Percentiles rank a stretch among this genome's conserved stretches.
These are phyloP conservation scores for Apogon talboti DNA, from an alignment of 2,797 vertebrate genomes.

Conservation along the genomic window DNA sequence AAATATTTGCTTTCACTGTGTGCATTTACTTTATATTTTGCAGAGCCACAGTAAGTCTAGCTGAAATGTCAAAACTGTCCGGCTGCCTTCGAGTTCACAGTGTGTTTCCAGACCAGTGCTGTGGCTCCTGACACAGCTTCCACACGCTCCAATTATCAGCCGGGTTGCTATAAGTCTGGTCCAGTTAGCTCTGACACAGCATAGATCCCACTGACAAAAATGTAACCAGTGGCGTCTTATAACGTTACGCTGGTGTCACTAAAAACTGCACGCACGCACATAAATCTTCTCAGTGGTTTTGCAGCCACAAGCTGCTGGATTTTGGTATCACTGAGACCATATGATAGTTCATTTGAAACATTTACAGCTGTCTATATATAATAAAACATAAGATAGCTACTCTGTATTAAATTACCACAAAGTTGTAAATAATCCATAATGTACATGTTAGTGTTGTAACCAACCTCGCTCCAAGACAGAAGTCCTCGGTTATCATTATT, in stretches of 20 bases:
- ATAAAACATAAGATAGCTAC: not conserved
- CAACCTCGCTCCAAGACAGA: too few species aligned
- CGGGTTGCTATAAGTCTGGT: constrained; percentile 37
- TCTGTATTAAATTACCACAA: not conserved
- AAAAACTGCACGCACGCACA: constrained; percentile 43
- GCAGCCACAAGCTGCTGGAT: constrained; percentile 9
- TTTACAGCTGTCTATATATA: constrained; percentile 7
- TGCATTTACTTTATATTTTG: constrained; percentile 35
- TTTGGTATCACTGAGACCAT: constrained; percentile 14
- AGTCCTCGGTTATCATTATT: too few species aligned
- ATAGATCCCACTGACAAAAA: constrained; percentile 53
- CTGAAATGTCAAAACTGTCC: constrained; percentile 41
- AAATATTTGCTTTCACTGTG: constrained; percentile 2
- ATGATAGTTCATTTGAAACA: constrained; percentile 8
- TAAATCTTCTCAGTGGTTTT: constrained; percentile 40
- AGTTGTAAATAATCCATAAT: not conserved
- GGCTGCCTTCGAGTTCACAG: constrained; percentile 28
- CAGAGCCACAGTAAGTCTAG: constrained; percentile 48
- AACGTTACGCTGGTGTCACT: constrained; percentile 55
- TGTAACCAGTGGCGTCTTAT: constrained; percentile 70
- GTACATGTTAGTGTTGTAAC: not conserved
- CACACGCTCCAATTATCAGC: constrained; percentile 64
- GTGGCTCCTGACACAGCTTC: constrained; percentile 54
- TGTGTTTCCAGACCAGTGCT: constrained; percentile 31
- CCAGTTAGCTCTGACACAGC: constrained; percentile 37